A percentile compares a stretch with the other conserved stretches of the same genome.
Conservation (phyloP, 35 echinoderm and acorn worm genomes). For the Acanthaster planci region DNA sequence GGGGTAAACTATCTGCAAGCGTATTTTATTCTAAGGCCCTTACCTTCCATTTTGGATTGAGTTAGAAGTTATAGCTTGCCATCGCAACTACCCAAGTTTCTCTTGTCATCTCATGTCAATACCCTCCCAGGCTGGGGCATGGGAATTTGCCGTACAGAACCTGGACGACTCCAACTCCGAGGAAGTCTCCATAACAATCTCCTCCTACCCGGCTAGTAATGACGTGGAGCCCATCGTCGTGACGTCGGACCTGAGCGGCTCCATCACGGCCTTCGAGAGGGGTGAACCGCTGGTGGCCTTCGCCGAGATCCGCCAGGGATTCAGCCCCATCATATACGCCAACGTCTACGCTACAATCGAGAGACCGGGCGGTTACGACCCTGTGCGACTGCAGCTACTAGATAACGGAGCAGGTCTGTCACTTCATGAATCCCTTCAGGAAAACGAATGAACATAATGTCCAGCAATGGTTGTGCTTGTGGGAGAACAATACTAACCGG, state of each 20-base stretch:
- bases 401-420: slow-evolving; percentile 76
- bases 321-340: slow-evolving; percentile 59
- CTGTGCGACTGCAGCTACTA: slow-evolving; percentile 29
- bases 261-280: slow-evolving; percentile 47
- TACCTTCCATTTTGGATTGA: no score
- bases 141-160: slow-evolving; percentile 43
- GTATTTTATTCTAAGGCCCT: no score
- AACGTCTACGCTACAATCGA: slow-evolving; percentile 53
- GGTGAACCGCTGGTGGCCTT: slow-evolving; percentile 54
- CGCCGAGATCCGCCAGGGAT: slow-evolving; percentile 61
- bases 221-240: slow-evolving; percentile 54
- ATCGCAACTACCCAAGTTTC: no score
- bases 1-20: no score
- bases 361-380: slow-evolving; percentile 36
- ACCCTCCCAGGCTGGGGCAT: slow-evolving; percentile 26
- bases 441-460: no score
- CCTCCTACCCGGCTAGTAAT: slow-evolving; percentile 43
- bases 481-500: no score
- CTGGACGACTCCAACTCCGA: neutral
- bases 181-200: slow-evolving; percentile 41
- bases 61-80: no score
- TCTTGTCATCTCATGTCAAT: no score
- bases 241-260: slow-evolving; percentile 62
- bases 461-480: no score
- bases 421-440: no score